These are phyloP conservation scores for Platyura marginata DNA, from an alignment of 1,140 invertebrate species.

Conservation along the genomic window DNA sequence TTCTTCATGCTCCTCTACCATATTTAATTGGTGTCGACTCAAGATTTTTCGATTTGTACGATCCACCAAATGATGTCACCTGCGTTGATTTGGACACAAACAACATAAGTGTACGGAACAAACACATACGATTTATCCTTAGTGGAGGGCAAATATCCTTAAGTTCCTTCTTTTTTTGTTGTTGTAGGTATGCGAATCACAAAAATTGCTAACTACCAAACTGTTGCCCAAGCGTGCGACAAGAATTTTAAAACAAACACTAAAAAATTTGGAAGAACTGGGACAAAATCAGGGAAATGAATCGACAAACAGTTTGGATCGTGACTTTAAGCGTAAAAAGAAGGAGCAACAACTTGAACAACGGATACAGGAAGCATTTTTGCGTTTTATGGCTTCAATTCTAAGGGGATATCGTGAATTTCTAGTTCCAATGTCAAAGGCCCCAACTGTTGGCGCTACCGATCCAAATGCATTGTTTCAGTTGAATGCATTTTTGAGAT, in stretches of 20 bases:
- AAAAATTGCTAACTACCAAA: slow-evolving; percentile 63
- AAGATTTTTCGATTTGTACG: slow-evolving; percentile 94
- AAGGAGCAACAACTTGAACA: slow-evolving; percentile 64
- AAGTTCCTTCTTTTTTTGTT: background rate
- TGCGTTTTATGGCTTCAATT: slow-evolving; percentile 88
- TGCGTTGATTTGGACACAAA: slow-evolving; percentile 98
- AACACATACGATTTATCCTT: slow-evolving; percentile 18
- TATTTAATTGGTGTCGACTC: slow-evolving; percentile 95
- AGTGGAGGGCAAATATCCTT: background rate
- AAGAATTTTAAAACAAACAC: slow-evolving; percentile 49
- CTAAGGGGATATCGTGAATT: slow-evolving; percentile 81
- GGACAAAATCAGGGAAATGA: slow-evolving; percentile 26
- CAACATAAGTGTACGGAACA: slow-evolving; percentile 71
- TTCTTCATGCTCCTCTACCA: slow-evolving; percentile 89
- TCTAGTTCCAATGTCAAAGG: slow-evolving; percentile 85
- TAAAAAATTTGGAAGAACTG: slow-evolving; percentile 42
- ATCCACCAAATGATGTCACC: slow-evolving; percentile 88
- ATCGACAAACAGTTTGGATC: slow-evolving; percentile 35
- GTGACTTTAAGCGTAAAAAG: slow-evolving; percentile 36
- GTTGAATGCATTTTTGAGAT: slow-evolving; percentile 57
- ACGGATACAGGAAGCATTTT: slow-evolving; percentile 92
- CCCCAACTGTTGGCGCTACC: slow-evolving; percentile 81
- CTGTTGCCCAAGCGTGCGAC: slow-evolving; percentile 77
- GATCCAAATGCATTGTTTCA: slow-evolving; percentile 92
- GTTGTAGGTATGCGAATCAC: slow-evolving; percentile 66